phyloP scores from a whole-genome alignment of 2,888 invertebrate species.

The Aquatica leii region DNA sequence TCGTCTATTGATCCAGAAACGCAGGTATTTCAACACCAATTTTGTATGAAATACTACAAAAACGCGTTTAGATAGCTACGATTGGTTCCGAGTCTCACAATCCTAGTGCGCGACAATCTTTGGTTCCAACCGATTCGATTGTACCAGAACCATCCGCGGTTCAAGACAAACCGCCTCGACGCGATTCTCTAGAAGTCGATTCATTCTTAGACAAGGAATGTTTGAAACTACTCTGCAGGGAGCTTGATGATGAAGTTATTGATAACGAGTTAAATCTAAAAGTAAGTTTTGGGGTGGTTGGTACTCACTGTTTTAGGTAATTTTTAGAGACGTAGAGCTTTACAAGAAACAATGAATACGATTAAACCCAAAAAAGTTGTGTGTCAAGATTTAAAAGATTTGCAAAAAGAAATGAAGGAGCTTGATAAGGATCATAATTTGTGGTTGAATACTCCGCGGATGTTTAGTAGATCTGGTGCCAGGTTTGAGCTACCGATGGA shows the following conservation, averaged over 20 bases:
- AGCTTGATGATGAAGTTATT: constrained; percentile 72
- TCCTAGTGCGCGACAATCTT: constrained; percentile 72
- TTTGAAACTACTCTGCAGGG: constrained; percentile 71
- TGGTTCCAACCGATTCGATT: constrained; percentile 61
- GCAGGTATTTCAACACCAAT: constrained; percentile 64
- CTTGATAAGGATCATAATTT: constrained; percentile 65
- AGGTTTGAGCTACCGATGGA: constrained; percentile 81
- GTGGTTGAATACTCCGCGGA: constrained; percentile 74
- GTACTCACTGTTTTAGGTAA: background rate
- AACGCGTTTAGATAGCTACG: constrained; percentile 41
- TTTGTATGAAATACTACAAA: background rate
- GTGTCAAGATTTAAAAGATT: constrained; percentile 63
- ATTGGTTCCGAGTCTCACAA: constrained; percentile 68
- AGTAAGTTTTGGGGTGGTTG: constrained; percentile 58
- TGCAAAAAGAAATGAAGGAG: constrained; percentile 63
- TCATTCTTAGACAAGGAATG: constrained; percentile 69
- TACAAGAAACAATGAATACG: constrained; percentile 72
- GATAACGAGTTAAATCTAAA: constrained; percentile 75
- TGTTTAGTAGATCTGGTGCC: constrained; percentile 77
- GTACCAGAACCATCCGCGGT: background rate
- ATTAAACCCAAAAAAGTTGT: constrained; percentile 53
- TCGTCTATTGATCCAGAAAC: constrained; percentile 72
- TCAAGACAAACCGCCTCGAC: constrained; percentile 2
- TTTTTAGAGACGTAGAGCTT: constrained; percentile 68
- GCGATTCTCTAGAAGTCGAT: constrained; percentile 47